These are phyloP conservation scores for Diabrotica undecimpunctata DNA, from an alignment of 1,140 invertebrate genomes.

Conservation along the genomic window DNA sequence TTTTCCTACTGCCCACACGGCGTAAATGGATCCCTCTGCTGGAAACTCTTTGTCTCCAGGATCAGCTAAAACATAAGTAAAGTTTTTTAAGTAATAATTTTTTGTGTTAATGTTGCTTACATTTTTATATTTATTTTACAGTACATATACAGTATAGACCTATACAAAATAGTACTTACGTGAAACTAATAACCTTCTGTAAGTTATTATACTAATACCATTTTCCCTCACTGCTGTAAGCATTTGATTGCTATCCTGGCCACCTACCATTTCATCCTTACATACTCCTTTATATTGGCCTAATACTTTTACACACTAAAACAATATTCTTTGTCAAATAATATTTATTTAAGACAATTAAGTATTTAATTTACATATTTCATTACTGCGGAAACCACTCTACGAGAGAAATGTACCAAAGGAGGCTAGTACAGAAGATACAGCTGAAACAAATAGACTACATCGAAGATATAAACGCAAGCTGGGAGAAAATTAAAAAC, in stretches of 20 bases:
- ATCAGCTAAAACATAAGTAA: slow-evolving; percentile 59
- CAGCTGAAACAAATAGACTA: no score
- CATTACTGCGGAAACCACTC: no score
- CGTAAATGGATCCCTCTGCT: slow-evolving; percentile 60
- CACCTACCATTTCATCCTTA: slow-evolving; percentile 72
- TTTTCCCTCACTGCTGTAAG: slow-evolving; percentile 65
- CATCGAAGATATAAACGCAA: no score
- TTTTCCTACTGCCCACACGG: slow-evolving; percentile 83
- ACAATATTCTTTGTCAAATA: slow-evolving; percentile 15
- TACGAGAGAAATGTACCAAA: no score
- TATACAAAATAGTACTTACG: slow-evolving; percentile 52
- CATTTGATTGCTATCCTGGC: slow-evolving; percentile 73
- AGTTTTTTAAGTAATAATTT: not conserved
- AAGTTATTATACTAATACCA: slow-evolving; percentile 76
- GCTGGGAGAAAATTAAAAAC: no score
- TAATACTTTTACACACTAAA: slow-evolving; percentile 77
- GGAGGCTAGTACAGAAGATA: no score
- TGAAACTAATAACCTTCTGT: slow-evolving; percentile 67
- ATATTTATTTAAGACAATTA: slow-evolving; percentile 1
- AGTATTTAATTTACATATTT: no score
- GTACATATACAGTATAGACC: no score
- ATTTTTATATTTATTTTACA: no score
- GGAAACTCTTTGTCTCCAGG: slow-evolving; percentile 72
- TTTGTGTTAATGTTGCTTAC: not conserved
- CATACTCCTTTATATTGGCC: slow-evolving; percentile 84